Conservation (phyloP, 2,113 vertebrate species). For the Syngnathus floridae region DNA sequence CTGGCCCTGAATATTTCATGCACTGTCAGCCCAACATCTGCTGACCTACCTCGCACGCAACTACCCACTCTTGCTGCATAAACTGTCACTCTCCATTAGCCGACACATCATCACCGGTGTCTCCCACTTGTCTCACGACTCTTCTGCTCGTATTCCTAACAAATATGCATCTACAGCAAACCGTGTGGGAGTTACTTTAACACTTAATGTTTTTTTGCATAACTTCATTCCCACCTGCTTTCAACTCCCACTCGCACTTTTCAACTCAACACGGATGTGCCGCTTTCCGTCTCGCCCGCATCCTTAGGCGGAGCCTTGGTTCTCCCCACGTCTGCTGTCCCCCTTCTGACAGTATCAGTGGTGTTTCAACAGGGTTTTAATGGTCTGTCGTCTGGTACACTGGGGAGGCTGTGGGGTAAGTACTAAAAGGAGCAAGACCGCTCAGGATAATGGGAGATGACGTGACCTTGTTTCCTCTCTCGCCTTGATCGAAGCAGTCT, state of each 20-base stretch:
- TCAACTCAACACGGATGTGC: slow-evolving; percentile 10
- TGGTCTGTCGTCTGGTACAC: slow-evolving; percentile 79
- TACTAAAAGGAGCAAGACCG: slow-evolving; percentile 70
- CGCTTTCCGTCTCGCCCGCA: slow-evolving; percentile 43
- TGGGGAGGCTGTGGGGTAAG: slow-evolving; percentile 83
- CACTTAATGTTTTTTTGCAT: not conserved
- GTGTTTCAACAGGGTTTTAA: slow-evolving; percentile 94
- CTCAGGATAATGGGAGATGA: slow-evolving; percentile 72
- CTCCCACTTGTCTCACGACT: slow-evolving; percentile 9
- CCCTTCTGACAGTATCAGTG: slow-evolving; percentile 80
- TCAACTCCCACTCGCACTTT: not conserved
- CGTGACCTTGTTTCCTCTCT: slow-evolving; percentile 76
- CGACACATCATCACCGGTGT: slow-evolving; percentile 58
- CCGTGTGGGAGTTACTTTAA: slow-evolving; percentile 10
- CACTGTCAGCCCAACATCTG: slow-evolving; percentile 72
- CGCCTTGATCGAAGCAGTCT: slow-evolving; percentile 7
- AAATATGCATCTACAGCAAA: slow-evolving; percentile 57
- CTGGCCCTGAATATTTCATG: slow-evolving; percentile 82
- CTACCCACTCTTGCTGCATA: slow-evolving; percentile 70
- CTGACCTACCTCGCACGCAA: slow-evolving; percentile 74
- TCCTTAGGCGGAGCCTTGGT: slow-evolving; percentile 15
- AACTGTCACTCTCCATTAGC: slow-evolving; percentile 69
- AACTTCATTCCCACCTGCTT: slow-evolving; percentile 5
- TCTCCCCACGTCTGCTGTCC: slow-evolving; percentile 50
- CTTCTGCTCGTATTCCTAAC: slow-evolving; percentile 56